Evolutionary conservation across 2,888 invertebrate species (phyloP), one percentile per base, ranked within the genome.

Genomic region (Glaucopsyche alexis): DNA sequence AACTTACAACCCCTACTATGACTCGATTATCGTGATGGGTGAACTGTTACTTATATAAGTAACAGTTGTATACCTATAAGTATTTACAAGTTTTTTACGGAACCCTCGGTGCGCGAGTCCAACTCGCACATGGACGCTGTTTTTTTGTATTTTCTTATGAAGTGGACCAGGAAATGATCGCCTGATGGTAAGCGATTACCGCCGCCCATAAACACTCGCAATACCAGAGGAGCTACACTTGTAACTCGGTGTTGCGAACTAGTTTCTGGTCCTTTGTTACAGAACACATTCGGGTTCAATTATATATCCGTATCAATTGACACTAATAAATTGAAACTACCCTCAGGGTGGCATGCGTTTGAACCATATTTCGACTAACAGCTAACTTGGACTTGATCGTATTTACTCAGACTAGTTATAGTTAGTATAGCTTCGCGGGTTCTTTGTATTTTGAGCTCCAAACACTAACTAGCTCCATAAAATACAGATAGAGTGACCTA

Each of bases 351-450:
- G 60, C 60, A 60, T 60, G 29, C 38, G n/a, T 65, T 66, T 42
- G 40, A 91, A 91, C 90, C 88, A 91, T 88, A 92, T 91, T 91
- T 89, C 90, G 89, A 89, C 83, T 85, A 67, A 83, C 82, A 87
- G 87, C 86, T 86, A 88, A 85, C 87, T 86, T 86, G 81, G 87
- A 88, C 87, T 84, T 88, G 87, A 89, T 91, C 85, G 87, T 89
- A 84, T 90, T 90, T 90, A 82, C 83, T 67, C 45, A 45, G 84
- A 83, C 89, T 90, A 90, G 91, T 91, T 91, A 89, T 90, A 90
- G 91, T 91, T 91, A 89, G 89, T 84, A 85, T 84, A 82, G 84
- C 86, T 87, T 87, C 87, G 87, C 78, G 85, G 85, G 85, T 84
- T 92, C 92, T 91, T 93, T 93, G 92, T 91, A 85, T 86, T 88